These are phyloP conservation scores for Linnaemya vulpina DNA, from an alignment of 2,888 invertebrate species.

Conservation along the genomic window DNA sequence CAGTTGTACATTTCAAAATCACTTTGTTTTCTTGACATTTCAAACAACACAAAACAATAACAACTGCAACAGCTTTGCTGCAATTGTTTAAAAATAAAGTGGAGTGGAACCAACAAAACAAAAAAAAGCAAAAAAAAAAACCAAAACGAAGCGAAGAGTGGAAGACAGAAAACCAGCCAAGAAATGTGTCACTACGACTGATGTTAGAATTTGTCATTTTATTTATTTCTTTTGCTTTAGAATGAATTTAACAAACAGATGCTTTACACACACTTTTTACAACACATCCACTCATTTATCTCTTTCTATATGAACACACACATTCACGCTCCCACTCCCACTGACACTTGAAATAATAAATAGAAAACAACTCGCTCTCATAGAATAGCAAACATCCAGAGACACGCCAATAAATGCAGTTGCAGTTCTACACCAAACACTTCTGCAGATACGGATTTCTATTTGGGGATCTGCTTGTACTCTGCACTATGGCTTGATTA, in stretches of 20 bases:
- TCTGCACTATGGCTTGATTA: not conserved
- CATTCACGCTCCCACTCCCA: not conserved
- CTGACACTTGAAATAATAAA: constrained; percentile 10
- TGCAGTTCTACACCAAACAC: not conserved
- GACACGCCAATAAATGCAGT: constrained; percentile 12
- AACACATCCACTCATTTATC: not conserved
- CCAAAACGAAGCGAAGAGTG: not conserved
- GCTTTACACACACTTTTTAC: constrained; percentile 24
- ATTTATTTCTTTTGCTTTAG: constrained; percentile 57
- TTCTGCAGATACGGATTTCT: constrained; percentile 3
- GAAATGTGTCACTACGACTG: constrained; percentile 70
- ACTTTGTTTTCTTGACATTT: constrained; percentile 71
- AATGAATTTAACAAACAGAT: constrained; percentile 41
- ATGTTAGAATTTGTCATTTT: constrained; percentile 71
- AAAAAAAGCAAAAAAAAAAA: no score
- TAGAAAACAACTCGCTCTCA: not conserved
- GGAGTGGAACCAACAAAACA: constrained; percentile 3
- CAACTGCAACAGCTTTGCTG: constrained; percentile 37
- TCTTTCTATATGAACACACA: not conserved
- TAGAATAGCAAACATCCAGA: constrained; percentile 8
- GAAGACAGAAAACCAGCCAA: constrained; percentile 42
- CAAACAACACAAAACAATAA: constrained; percentile 57
- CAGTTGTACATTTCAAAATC: constrained; percentile 66
- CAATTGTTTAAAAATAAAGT: constrained; percentile 42
- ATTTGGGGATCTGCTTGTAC: not conserved